These are phyloP conservation scores for Incurvaria masculella DNA, from an alignment of 2,888 invertebrate species.

Conservation along the genomic window DNA sequence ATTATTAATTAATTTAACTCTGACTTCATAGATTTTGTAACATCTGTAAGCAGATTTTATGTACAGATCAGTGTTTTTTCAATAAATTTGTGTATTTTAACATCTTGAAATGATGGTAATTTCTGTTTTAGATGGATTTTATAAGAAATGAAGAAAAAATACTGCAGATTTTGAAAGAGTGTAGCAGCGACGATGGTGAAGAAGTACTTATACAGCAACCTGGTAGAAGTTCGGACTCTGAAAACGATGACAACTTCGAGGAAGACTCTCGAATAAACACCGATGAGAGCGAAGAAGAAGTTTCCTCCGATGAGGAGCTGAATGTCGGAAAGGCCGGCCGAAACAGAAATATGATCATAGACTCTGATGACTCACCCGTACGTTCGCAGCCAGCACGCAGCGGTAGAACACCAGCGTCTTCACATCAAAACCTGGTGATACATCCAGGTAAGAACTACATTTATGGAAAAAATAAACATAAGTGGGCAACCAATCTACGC, in stretches of 20 bases:
- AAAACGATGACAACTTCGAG: conserved; percentile 1
- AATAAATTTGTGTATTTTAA: too few relatives aligned
- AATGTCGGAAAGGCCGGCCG: not conserved
- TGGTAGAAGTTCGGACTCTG: conserved; percentile 2
- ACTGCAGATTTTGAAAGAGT: not conserved
- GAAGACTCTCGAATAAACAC: not conserved
- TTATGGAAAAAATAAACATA: conserved; percentile 3
- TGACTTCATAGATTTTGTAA: too few relatives aligned
- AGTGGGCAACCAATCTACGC: conserved; percentile 2
- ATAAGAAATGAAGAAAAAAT: conserved; percentile 1
- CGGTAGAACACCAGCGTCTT: too few relatives aligned
- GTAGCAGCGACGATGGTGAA: not conserved
- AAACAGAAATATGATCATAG: not conserved
- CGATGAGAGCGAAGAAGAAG: conserved; percentile 1
- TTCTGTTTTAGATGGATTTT: too few relatives aligned
- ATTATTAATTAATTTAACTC: too few relatives aligned
- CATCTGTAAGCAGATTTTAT: too few relatives aligned
- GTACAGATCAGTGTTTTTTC: too few relatives aligned
- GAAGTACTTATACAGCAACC: not conserved
- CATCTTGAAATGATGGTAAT: too few relatives aligned
- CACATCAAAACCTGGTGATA: too few relatives aligned
- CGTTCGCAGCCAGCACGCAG: too few relatives aligned
- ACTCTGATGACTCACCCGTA: not conserved
- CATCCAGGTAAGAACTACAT: not conserved
- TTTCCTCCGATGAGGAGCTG: conserved; percentile 1